Base-by-base conservation (phyloP, 2,797 vertebrate species). In the Onychomys torridus region DNA sequence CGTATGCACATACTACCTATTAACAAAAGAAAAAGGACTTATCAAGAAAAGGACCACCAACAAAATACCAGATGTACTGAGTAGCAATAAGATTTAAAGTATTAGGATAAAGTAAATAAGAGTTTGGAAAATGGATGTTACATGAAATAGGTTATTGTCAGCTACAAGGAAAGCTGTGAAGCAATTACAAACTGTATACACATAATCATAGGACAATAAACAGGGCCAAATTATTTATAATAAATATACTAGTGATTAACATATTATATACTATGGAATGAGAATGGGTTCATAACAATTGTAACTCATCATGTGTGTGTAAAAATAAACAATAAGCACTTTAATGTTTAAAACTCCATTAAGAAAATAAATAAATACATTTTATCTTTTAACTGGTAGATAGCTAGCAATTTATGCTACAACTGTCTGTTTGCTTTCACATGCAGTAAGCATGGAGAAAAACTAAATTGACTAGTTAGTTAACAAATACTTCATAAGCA, bases 331-430 rank as follows among this genome's bases (percentile, higher is more conserved):
- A 84, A 81, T 79, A 85, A 73, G n/a, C 52, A 57, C 25, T 40
- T 73, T 29, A 87, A 55, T 71, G 8, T 37, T 57, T 87, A 71
- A 87, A 52, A 40, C 5, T 65, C 59, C 32, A 6, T 46, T 76
- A 40, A 43, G 49, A 89, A 91, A 92, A 87, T 65, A 92, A 78
- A 10, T 49, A 91, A 92, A 87, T n/a, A 49, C 17, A 34, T 25
- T 71, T 67, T 34, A 27, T 94, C 32, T 65, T 91, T 67, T 71
- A 91, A 91, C 11, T 73, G 17, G 34, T 13, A 16, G 0, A 17
- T 52, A 91, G 67, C 11, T 79, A 91, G 27, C 16, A 89, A 59
- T 78, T 75, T 89, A 77, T 89, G 40, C 34, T 71, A 84, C 5
- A 40, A 27, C 27, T 75, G 57, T 9, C 61, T 40, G 6, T 90